Evolutionary conservation across 2,113 vertebrate genomes (phyloP).

Genomic region (Sylvilagus bachmani): DNA sequence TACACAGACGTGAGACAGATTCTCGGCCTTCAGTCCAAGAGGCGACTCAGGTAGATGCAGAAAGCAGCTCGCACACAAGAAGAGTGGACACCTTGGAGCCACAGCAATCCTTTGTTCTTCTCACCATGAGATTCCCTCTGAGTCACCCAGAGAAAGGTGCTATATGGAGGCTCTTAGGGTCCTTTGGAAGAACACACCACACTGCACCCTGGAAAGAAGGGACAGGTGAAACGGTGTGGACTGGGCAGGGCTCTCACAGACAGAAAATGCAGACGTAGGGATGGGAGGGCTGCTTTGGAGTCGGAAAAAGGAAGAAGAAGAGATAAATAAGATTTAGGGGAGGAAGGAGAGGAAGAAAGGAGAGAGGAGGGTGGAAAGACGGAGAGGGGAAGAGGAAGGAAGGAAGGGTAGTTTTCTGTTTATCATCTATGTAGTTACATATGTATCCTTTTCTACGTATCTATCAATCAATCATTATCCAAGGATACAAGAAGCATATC

Average conservation of each 20-base stretch:
- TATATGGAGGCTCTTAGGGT: not conserved
- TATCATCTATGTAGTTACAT: not conserved
- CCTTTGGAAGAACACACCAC: too few species aligned
- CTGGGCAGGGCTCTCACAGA: not conserved
- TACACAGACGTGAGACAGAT: not conserved
- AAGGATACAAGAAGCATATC: not conserved
- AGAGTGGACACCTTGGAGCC: rapidly evolving
- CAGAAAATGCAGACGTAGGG: not conserved
- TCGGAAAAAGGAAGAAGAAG: not conserved
- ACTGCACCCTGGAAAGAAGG: not conserved
- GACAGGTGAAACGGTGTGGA: not conserved
- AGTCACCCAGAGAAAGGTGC: rapidly evolving
- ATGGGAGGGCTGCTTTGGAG: not conserved
- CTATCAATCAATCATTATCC: too few species aligned
- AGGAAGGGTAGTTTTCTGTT: not conserved
- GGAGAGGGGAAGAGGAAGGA: too few species aligned
- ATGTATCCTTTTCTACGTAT: not conserved
- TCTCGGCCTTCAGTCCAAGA: not conserved
- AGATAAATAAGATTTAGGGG: not conserved
- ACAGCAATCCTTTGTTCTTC: not conserved
- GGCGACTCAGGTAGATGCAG: rapidly evolving
- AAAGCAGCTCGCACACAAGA: not conserved
- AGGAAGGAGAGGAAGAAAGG: not conserved
- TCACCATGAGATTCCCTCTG: rapidly evolving
- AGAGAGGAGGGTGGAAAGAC: too few species aligned